These are phyloP conservation scores for Callinectes sapidus DNA, from an alignment of 2,888 invertebrate species.

Conservation along the genomic window DNA sequence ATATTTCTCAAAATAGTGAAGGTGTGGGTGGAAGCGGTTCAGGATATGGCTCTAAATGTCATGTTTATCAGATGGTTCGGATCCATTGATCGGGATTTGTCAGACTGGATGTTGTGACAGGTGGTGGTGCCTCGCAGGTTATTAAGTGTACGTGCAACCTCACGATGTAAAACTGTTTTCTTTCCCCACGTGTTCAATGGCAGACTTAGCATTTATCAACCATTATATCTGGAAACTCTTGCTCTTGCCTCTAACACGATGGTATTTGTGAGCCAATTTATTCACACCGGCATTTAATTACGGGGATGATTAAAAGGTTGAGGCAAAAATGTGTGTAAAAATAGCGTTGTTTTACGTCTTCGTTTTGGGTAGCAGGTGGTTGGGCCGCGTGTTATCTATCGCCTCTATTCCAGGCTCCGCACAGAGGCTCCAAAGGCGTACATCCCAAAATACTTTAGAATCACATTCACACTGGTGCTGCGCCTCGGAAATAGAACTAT, in stretches of 20 bases:
- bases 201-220: neutral
- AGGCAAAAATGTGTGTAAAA: neutral
- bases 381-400: neutral
- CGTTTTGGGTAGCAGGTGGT: neutral
- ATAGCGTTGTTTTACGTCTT: neutral
- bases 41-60: neutral
- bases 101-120: neutral
- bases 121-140: neutral
- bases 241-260: neutral
- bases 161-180: neutral
- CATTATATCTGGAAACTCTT: neutral
- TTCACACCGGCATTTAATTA: neutral
- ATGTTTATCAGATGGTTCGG: neutral
- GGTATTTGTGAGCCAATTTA: neutral
- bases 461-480: neutral
- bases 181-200: neutral
- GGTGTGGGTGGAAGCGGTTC: no score
- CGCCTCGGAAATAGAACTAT: neutral
- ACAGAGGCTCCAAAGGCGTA: neutral
- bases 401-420: neutral
- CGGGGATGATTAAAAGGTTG: neutral
- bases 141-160: neutral
- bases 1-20: no score
- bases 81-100: neutral
- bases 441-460: neutral